phyloP scores from a whole-genome alignment of 2,797 vertebrate genomes.

The Sarcophilus harrisii region DNA sequence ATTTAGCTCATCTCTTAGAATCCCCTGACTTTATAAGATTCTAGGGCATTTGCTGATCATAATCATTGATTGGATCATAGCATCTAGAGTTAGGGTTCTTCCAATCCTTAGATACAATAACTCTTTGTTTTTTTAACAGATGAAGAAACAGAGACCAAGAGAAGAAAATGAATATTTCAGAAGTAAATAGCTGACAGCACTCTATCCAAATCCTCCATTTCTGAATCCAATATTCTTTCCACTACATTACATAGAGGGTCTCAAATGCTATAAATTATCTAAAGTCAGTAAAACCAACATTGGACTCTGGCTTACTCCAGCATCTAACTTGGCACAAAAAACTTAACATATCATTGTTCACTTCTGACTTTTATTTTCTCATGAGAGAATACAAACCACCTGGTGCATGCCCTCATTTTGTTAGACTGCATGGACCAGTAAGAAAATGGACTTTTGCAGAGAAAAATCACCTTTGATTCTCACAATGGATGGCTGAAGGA shows the following conservation, averaged over 20 bases:
- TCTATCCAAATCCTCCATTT: not conserved
- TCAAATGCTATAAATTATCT: not conserved
- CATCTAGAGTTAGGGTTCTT: not conserved
- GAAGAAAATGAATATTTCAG: not conserved
- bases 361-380: not conserved
- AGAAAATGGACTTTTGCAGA: not conserved
- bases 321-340: not conserved
- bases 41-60: not conserved
- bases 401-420: not conserved
- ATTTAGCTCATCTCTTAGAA: not conserved
- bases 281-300: not conserved
- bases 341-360: not conserved
- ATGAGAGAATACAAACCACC: not conserved
- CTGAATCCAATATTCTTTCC: not conserved
- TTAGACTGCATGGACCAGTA: not conserved
- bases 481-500: slow-evolving; percentile 16
- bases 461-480: not conserved
- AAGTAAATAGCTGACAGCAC: not conserved
- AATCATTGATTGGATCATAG: not conserved
- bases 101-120: not conserved
- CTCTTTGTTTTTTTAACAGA: not conserved
- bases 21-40: not conserved
- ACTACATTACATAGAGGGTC: not conserved
- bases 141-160: not conserved
- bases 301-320: not conserved